phyloP scores from a whole-genome alignment of 2,797 vertebrate species.

The Sitta carolinensis region DNA sequence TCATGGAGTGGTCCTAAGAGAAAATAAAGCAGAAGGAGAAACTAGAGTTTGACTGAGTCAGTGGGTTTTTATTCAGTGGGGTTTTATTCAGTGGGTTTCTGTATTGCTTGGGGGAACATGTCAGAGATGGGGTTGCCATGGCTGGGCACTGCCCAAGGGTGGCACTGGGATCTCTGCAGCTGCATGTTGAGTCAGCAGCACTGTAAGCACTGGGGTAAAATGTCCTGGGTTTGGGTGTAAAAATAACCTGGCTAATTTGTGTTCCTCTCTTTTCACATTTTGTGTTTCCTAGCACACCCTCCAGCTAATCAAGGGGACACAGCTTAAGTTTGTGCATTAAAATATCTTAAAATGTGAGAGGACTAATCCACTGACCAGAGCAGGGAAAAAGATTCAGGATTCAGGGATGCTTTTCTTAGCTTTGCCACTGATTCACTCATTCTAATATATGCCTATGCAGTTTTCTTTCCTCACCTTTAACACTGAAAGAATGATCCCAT shows the following conservation, averaged over 20 bases:
- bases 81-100: not conserved
- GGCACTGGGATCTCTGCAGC: not conserved
- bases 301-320: not conserved
- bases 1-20: not conserved
- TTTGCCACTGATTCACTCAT: not conserved
- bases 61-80: not conserved
- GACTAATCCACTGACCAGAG: not conserved
- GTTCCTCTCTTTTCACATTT: not conserved
- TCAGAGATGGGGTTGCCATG: not conserved
- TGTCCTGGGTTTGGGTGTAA: not conserved
- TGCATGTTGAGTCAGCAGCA: not conserved
- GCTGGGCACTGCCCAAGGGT: not conserved
- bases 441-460: fast-evolving
- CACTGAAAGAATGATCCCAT: not conserved
- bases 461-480: not conserved
- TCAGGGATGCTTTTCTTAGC: not conserved
- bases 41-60: not conserved
- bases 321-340: not conserved
- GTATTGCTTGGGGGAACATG: not conserved
- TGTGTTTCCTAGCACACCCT: not conserved
- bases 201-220: not conserved
- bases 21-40: not conserved
- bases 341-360: not conserved
- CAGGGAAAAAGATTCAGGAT: not conserved
- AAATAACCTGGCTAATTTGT: not conserved